Evolutionary conservation across 23 tunicate genomes (phyloP).

Genomic region (Clavelina lepadiformis): DNA sequence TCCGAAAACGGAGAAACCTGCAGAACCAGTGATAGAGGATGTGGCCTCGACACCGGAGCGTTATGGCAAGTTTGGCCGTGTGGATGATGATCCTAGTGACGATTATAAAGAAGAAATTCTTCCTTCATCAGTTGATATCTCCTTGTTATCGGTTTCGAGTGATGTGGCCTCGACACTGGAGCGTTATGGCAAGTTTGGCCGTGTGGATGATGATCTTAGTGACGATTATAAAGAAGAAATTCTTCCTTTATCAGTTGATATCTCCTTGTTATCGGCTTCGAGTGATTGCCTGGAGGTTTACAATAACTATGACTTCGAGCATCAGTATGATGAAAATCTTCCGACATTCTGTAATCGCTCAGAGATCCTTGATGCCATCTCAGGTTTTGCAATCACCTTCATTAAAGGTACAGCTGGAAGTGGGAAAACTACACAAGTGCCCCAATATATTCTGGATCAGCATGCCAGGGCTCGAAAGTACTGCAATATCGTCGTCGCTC

Average conservation of each 20-base stretch:
- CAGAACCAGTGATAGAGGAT: not conserved
- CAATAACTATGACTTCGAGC: slow-evolving; percentile 33
- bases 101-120: not conserved
- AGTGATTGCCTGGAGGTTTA: slow-evolving; percentile 2
- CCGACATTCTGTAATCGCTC: slow-evolving; percentile 18
- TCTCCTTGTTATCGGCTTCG: not conserved
- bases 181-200: too few relatives aligned
- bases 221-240: too few relatives aligned
- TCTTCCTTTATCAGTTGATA: slow-evolving; percentile 2
- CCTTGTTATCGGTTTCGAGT: not conserved
- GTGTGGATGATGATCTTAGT: too few relatives aligned
- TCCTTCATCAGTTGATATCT: too few relatives aligned
- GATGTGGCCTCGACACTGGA: slow-evolving; percentile 59
- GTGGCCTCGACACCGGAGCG: not conserved
- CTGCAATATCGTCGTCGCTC: slow-evolving; percentile 87
- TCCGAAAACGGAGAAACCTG: slow-evolving; percentile 26
- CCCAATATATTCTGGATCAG: slow-evolving; percentile 79
- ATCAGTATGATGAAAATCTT: slow-evolving; percentile 20
- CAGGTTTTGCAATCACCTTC: slow-evolving; percentile 47
- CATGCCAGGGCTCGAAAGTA: slow-evolving; percentile 33
- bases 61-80: not conserved
- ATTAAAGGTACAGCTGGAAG: slow-evolving; percentile 95
- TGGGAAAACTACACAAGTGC: slow-evolving; percentile 99
- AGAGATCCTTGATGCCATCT: slow-evolving; percentile 24
- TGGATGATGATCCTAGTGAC: slow-evolving; percentile 6